Evolutionary conservation across 2,113 vertebrate genomes (phyloP).

Genomic region (Mesembrinibis cayennensis): DNA sequence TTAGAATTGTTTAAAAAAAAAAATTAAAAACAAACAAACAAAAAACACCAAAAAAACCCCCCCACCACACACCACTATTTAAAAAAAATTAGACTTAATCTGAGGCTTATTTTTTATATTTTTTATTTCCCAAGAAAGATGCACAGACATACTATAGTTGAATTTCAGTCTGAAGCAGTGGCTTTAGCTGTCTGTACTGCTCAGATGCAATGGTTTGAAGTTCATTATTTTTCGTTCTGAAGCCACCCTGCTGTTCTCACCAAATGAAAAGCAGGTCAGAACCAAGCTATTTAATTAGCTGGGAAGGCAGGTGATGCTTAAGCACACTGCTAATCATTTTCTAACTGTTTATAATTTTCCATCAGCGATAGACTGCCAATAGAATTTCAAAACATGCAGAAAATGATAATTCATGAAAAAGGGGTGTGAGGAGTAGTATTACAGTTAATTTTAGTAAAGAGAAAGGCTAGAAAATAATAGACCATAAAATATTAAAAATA

Average conservation of each 20-base stretch:
- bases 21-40: neutral
- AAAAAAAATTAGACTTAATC: neutral
- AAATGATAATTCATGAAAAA: neutral
- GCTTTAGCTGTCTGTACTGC: neutral
- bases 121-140: neutral
- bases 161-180: neutral
- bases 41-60: too few relatives aligned
- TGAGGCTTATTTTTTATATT: neutral
- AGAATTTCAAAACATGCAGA: neutral
- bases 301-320: conserved; percentile 32
- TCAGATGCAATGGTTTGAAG: neutral
- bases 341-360: neutral
- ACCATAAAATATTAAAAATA: neutral
- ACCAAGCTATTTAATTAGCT: conserved; percentile 52
- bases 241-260: conserved; percentile 32
- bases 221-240: conserved; percentile 60
- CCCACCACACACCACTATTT: too few relatives aligned
- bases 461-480: neutral
- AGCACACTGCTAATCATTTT: neutral
- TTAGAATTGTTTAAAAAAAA: neutral
- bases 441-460: neutral
- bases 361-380: neutral
- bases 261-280: conserved; percentile 38
- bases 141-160: neutral
- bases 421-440: neutral